A percentile compares a stretch with the other conserved stretches of the same genome.
Evolutionary conservation across 2,888 invertebrate species (phyloP).

Genomic region (Eupsilia transversa): DNA sequence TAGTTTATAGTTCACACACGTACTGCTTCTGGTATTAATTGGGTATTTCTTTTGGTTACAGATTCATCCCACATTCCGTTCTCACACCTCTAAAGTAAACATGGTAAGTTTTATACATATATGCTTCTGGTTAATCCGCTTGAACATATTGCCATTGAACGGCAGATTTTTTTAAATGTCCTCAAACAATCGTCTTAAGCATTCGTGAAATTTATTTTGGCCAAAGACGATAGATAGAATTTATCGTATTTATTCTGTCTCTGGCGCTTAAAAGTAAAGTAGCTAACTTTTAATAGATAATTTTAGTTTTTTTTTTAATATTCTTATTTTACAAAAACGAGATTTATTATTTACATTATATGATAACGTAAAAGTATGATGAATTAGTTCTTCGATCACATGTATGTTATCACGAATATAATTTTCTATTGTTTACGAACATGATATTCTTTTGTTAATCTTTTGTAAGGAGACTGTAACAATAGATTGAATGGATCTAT

Average conservation of each 20-base stretch:
- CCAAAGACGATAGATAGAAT: neutral
- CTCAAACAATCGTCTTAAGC: conserved; percentile 8
- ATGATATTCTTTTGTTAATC: conserved; percentile 66
- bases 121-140: neutral
- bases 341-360: conserved; percentile 3
- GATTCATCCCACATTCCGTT: conserved; percentile 58
- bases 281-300: conserved; percentile 30
- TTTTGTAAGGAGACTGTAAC: conserved; percentile 64
- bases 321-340: neutral
- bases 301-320: conserved; percentile 6
- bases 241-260: neutral
- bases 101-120: conserved; percentile 69
- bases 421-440: conserved; percentile 64
- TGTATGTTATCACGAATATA: conserved; percentile 37
- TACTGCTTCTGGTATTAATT: conserved; percentile 40
- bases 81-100: conserved; percentile 54
- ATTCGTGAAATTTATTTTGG: conserved; percentile 6
- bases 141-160: neutral
- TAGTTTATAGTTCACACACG: conserved; percentile 18
- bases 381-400: conserved; percentile 43
- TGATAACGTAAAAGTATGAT: conserved; percentile 31
- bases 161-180: neutral
- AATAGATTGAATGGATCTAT: conserved; percentile 62
- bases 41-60: conserved; percentile 65
- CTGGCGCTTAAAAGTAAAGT: conserved; percentile 14